phyloP scores from a whole-genome alignment of 2,888 invertebrate species.

The Troilus luridus region DNA sequence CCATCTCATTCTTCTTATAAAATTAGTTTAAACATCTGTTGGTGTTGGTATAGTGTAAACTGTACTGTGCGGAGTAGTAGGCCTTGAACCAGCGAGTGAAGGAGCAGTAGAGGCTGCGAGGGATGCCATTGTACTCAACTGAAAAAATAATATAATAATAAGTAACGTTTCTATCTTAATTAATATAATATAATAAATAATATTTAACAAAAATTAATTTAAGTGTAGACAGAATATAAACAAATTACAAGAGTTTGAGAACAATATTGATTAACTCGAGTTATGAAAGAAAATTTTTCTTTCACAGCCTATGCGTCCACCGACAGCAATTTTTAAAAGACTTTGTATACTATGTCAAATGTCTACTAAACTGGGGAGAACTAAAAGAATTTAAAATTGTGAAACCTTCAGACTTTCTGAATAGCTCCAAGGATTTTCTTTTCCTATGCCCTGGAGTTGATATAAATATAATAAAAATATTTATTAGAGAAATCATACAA shows the following conservation, averaged over 20 bases:
- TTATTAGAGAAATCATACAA: too few species aligned
- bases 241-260: too few species aligned
- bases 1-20: background rate
- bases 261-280: too few species aligned
- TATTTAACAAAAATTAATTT: too few species aligned
- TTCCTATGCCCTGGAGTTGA: background rate
- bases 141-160: conserved; percentile 66
- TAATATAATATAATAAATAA: too few species aligned
- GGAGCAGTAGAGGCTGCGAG: conserved; percentile 86
- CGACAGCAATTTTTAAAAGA: too few species aligned
- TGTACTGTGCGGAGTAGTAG: conserved; percentile 91
- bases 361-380: too few species aligned
- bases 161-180: background rate
- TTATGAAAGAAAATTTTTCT: too few species aligned
- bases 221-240: too few species aligned
- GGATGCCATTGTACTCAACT: conserved; percentile 93
- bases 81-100: conserved; percentile 88
- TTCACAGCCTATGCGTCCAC: too few species aligned
- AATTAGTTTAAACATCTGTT: conserved; percentile 58
- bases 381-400: background rate
- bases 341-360: too few species aligned
- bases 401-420: background rate
- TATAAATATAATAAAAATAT: too few species aligned
- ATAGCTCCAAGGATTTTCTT: background rate
- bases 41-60: conserved; percentile 87